phyloP scores from a whole-genome alignment of 2,113 vertebrate genomes.

The Tenebrosternarchus preto region DNA sequence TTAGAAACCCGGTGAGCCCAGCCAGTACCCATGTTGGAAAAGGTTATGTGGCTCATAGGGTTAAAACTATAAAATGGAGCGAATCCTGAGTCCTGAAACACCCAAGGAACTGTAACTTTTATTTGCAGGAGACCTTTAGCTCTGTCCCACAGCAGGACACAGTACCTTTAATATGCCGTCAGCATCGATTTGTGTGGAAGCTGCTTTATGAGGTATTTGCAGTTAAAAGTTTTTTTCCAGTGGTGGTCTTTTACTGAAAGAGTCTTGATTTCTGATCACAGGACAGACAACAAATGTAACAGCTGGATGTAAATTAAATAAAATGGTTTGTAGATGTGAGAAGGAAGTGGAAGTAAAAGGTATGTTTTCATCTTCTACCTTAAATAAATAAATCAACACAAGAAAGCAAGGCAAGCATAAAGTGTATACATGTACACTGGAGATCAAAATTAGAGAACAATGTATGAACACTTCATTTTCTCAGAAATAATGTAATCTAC shows the following conservation, averaged over 20 bases:
- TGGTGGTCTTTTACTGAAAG: neutral
- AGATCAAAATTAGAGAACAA: too few species aligned
- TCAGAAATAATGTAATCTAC: too few species aligned
- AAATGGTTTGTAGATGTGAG: neutral
- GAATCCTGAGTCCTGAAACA: neutral
- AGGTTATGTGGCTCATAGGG: neutral
- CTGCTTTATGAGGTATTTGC: conserved; percentile 22
- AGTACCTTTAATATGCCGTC: conserved; percentile 25
- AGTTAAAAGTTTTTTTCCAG: conserved; percentile 3
- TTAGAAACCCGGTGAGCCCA: neutral
- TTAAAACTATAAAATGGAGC: neutral
- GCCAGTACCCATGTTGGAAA: neutral
- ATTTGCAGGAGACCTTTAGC: neutral
- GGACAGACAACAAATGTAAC: too few species aligned
- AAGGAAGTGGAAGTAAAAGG: too few species aligned
- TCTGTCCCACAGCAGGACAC: neutral
- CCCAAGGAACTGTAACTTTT: neutral
- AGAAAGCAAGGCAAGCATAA: too few species aligned
- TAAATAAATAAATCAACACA: too few species aligned
- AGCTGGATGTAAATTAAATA: neutral
- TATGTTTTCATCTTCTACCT: too few species aligned
- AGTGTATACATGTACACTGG: too few species aligned
- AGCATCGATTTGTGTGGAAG: conserved; percentile 22
- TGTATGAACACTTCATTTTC: too few species aligned
- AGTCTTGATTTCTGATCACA: too few species aligned